Percentiles rank a stretch among this genome's conserved stretches.
Conservation (phyloP, 2,797 vertebrate genomes). For the Octomys mimax region DNA sequence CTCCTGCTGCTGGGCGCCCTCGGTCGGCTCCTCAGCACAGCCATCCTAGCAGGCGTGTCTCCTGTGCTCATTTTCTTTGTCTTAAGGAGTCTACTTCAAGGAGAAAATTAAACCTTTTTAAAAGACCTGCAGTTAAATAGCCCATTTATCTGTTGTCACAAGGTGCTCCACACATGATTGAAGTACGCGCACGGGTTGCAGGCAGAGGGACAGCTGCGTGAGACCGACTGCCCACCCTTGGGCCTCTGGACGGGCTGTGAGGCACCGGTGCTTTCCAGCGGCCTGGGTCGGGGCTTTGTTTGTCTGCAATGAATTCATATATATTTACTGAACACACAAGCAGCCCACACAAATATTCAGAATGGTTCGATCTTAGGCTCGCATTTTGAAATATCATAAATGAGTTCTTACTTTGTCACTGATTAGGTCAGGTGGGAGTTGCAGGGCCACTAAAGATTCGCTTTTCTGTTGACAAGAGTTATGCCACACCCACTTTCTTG, state of each 20-base stretch:
- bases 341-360: neutral
- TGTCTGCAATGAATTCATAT: neutral
- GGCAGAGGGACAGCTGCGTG: conserved; percentile 57
- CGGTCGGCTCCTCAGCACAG: neutral
- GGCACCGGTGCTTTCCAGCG: conserved; percentile 14
- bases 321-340: neutral
- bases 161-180: neutral
- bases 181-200: conserved; percentile 39
- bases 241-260: neutral
- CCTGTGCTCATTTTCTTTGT: conserved; percentile 18
- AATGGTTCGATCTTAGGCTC: neutral
- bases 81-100: conserved; percentile 64
- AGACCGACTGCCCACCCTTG: conserved; percentile 2
- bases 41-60: neutral
- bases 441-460: neutral
- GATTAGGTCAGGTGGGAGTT: conserved; percentile 33
- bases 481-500: conserved; percentile 43
- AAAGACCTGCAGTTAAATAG: conserved; percentile 44
- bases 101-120: conserved; percentile 56
- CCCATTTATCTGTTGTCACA: conserved; percentile 42
- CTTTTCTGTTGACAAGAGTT: conserved; percentile 66
- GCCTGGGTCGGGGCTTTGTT: conserved; percentile 12
- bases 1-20: neutral
- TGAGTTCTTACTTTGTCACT: conserved; percentile 42
- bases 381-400: neutral